Conservation (phyloP, 2,797 vertebrate genomes). For the Tadarida brasiliensis region DNA sequence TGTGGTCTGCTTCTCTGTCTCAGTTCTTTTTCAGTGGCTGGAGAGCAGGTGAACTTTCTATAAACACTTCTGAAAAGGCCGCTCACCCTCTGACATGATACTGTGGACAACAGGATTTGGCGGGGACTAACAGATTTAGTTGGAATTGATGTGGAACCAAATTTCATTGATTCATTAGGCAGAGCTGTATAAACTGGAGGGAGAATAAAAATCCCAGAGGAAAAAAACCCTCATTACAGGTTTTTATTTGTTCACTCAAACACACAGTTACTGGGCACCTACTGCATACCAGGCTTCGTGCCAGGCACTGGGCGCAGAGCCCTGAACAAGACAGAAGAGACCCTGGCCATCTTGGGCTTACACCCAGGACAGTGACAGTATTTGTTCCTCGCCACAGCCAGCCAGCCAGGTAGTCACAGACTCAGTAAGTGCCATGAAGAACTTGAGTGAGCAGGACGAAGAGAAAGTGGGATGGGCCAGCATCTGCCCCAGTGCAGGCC, state of each 20-base stretch:
- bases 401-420: background rate
- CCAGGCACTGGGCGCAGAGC: background rate
- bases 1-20: background rate
- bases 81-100: background rate
- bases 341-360: accelerated
- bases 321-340: too few species aligned
- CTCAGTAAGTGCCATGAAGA: accelerated
- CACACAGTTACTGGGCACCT: background rate
- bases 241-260: background rate
- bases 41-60: background rate
- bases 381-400: background rate
- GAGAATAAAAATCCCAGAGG: background rate
- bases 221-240: background rate
- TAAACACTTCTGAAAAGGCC: background rate
- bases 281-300: background rate
- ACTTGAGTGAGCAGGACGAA: background rate
- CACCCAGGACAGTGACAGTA: background rate
- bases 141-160: background rate
- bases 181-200: background rate
- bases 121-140: background rate
- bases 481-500: accelerated
- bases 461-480: accelerated
- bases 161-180: background rate
- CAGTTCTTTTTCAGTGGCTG: background rate
- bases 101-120: background rate